A percentile compares a stretch with the other conserved stretches of the same genome.
phyloP scores from a whole-genome alignment of 2,888 invertebrate genomes.

The Therioaphis trifolii region DNA sequence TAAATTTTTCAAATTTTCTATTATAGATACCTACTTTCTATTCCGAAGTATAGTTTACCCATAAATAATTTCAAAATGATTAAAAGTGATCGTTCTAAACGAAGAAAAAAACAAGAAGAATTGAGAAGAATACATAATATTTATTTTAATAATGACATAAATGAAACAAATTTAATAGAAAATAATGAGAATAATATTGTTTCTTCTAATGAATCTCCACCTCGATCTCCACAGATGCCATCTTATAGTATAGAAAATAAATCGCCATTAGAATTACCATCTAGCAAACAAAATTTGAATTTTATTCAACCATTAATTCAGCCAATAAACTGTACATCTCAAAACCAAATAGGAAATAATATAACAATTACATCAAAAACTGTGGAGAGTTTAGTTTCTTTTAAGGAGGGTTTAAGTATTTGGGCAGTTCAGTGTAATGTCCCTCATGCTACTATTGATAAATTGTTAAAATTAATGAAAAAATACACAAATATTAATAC shows the following conservation, averaged over 20 bases:
- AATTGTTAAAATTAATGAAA: constrained; percentile 31
- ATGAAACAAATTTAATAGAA: neutral
- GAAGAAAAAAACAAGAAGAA: neutral
- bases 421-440: constrained; percentile 32
- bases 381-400: neutral
- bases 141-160: neutral
- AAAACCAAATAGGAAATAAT: neutral
- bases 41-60: too few relatives aligned
- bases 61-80: constrained; percentile 11
- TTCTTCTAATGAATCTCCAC: neutral
- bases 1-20: too few relatives aligned
- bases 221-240: neutral
- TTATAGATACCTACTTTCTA: too few relatives aligned
- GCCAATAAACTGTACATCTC: neutral
- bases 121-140: constrained; percentile 6
- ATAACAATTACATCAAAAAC: too few relatives aligned
- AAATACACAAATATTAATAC: constrained; percentile 14
- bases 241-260: neutral
- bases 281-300: neutral
- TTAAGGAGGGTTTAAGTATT: neutral
- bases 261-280: neutral
- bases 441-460: constrained; percentile 32
- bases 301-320: neutral
- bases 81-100: constrained; percentile 16
- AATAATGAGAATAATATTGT: neutral